Evolutionary conservation across 2,888 invertebrate genomes (phyloP).

Genomic region (Pseudoips prasinana): DNA sequence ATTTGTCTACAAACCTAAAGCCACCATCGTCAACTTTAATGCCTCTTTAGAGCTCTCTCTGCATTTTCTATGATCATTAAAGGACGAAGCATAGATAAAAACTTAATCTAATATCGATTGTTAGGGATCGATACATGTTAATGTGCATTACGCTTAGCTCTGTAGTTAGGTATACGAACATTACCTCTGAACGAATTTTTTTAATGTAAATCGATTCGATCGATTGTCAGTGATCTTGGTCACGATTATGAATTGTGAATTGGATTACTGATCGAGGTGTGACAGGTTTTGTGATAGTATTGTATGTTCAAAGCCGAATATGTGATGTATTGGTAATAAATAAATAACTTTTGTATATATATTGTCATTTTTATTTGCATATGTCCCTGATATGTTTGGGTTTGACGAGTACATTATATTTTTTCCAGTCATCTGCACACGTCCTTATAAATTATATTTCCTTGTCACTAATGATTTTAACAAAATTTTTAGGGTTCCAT

Average conservation of each 20-base stretch:
- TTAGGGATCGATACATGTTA: conserved; percentile 9
- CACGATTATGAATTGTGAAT: conserved; percentile 72
- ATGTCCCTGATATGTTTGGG: not conserved
- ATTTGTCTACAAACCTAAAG: too few species aligned
- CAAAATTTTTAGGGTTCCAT: too few species aligned
- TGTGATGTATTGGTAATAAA: conserved; percentile 47
- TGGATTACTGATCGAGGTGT: conserved; percentile 53
- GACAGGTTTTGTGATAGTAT: conserved; percentile 46
- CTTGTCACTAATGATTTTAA: too few species aligned
- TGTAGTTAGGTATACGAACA: conserved; percentile 36
- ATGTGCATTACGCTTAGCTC: conserved; percentile 19
- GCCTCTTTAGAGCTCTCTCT: not conserved
- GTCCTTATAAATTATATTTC: too few species aligned
- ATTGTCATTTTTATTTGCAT: conserved; percentile 15
- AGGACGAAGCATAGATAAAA: too few species aligned
- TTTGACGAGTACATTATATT: conserved; percentile 3
- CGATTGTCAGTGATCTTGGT: conserved; percentile 54
- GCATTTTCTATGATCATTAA: not conserved
- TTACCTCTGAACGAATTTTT: conserved; percentile 39
- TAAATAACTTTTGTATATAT: conserved; percentile 37
- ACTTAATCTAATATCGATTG: too few species aligned
- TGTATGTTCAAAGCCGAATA: conserved; percentile 46
- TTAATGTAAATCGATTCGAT: conserved; percentile 27
- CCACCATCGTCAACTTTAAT: too few species aligned
- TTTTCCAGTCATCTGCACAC: too few species aligned